Evolutionary conservation across 2,888 invertebrate species (phyloP).

Genomic region (Drosophila tanythrix): DNA sequence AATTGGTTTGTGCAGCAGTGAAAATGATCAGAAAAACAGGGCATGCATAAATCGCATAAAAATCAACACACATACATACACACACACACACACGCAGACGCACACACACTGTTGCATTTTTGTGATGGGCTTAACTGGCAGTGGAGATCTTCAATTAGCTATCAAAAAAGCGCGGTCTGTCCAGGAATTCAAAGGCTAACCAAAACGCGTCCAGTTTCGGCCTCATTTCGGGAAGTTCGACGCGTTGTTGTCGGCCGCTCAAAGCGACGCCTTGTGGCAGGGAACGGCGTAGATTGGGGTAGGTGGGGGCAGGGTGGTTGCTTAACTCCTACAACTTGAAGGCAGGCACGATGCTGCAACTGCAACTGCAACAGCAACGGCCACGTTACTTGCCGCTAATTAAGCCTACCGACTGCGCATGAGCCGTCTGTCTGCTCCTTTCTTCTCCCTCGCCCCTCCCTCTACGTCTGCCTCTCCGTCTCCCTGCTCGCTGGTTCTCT

Average conservation of each 20-base stretch:
- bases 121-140: slow-evolving; percentile 62
- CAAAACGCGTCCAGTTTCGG: slow-evolving; percentile 59
- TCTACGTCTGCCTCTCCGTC: not conserved
- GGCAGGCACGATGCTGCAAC: slow-evolving; percentile 40
- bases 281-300: not conserved
- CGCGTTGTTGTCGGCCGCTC: slow-evolving; percentile 54
- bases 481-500: slow-evolving; percentile 4
- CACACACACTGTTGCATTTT: not conserved
- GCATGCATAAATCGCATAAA: slow-evolving; percentile 28
- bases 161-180: slow-evolving; percentile 63
- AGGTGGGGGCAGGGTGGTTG: not conserved
- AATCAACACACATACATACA: slow-evolving; percentile 11
- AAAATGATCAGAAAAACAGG: slow-evolving; percentile 1
- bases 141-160: slow-evolving; percentile 82
- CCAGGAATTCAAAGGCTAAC: slow-evolving; percentile 61
- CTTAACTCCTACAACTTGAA: slow-evolving; percentile 64
- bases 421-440: slow-evolving; percentile 33
- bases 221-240: slow-evolving; percentile 48
- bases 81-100: slow-evolving; percentile 5
- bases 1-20: slow-evolving; percentile 2
- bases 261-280: slow-evolving; percentile 40
- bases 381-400: slow-evolving; percentile 82
- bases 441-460: slow-evolving; percentile 6
- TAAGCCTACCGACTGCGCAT: slow-evolving; percentile 78
- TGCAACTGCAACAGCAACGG: slow-evolving; percentile 39